Evolutionary conservation across 2,113 vertebrate genomes (phyloP).

Genomic region (Ctenomys sociabilis): DNA sequence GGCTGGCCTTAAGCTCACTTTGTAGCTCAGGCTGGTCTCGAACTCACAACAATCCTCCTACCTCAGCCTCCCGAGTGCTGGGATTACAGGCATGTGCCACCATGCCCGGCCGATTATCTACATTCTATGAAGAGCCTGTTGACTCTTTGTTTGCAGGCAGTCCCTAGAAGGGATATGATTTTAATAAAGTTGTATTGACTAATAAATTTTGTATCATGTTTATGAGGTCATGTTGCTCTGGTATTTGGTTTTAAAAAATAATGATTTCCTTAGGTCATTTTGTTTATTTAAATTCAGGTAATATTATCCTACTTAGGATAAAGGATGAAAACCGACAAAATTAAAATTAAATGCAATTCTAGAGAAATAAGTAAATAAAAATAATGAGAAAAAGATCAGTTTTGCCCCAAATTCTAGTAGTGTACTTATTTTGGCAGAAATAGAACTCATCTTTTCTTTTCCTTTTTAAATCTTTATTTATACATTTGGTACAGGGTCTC

Average conservation of each 20-base stretch:
- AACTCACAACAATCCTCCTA: no score
- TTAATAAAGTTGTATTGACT: not conserved
- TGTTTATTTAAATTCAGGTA: slow-evolving; percentile 18
- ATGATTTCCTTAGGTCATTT: not conserved
- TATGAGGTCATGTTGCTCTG: not conserved
- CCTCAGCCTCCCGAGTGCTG: no score
- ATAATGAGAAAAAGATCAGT: slow-evolving; percentile 37
- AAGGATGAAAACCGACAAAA: slow-evolving; percentile 13
- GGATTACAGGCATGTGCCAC: no score
- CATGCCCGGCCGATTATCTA: no score
- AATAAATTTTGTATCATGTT: slow-evolving; percentile 32
- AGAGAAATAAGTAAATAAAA: slow-evolving; percentile 40
- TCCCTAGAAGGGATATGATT: not conserved
- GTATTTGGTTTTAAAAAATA: slow-evolving; percentile 40
- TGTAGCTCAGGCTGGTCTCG: no score
- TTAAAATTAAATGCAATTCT: not conserved
- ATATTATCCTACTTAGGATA: slow-evolving; percentile 36
- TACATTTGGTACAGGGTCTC: no score
- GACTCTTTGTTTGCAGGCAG: not conserved
- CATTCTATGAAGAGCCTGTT: not conserved
- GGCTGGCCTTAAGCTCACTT: no score
- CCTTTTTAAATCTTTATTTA: no score
- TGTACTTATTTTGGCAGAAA: slow-evolving; percentile 49
- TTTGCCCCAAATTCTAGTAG: not conserved
- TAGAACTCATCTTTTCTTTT: not conserved